These are phyloP conservation scores for Chloroceryle aenea DNA, from an alignment of 2,113 vertebrate species.

Conservation along the genomic window DNA sequence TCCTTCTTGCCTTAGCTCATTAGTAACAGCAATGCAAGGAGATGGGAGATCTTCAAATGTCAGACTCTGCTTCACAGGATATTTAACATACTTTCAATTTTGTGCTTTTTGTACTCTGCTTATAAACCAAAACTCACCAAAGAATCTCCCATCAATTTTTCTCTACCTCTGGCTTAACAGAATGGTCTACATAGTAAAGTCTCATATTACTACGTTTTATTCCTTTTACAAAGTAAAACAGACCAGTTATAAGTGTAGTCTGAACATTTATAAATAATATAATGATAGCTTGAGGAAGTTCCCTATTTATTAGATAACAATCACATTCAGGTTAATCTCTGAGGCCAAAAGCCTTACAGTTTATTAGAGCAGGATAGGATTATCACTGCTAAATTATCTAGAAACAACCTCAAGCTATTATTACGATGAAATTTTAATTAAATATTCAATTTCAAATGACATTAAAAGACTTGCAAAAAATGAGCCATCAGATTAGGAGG, in stretches of 20 bases:
- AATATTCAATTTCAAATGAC: conserved; percentile 15
- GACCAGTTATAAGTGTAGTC: background rate
- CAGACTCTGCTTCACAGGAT: background rate
- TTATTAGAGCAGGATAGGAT: background rate
- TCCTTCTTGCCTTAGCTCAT: background rate
- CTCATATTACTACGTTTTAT: background rate
- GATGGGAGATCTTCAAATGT: accelerated
- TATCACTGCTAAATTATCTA: conserved; percentile 3
- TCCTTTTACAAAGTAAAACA: background rate
- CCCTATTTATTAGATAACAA: background rate
- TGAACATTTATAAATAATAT: background rate
- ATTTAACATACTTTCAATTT: background rate
- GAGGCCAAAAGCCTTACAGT: background rate
- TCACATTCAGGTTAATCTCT: background rate
- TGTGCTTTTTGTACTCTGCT: background rate
- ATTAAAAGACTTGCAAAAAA: background rate
- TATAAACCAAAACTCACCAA: background rate
- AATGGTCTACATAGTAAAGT: background rate
- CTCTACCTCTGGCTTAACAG: background rate
- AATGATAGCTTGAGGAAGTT: background rate
- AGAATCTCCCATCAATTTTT: background rate
- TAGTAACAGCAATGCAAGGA: background rate
- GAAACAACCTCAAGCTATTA: background rate
- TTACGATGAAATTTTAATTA: conserved; percentile 22
- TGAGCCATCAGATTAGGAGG: background rate